Conservation (phyloP, 2,113 vertebrate genomes). For the Ochotona curzoniae region DNA sequence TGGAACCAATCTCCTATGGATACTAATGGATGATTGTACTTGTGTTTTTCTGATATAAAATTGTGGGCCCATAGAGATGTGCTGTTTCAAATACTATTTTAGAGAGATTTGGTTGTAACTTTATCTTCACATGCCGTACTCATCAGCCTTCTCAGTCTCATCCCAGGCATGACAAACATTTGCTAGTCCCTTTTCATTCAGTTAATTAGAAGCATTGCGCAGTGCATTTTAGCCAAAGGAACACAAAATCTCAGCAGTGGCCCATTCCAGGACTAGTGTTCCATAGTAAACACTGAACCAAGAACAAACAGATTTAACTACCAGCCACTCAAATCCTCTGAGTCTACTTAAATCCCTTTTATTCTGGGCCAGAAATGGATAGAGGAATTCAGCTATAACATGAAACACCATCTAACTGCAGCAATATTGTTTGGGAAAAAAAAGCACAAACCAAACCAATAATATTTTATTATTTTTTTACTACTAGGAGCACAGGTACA, state of each 20-base stretch:
- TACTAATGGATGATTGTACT: not conserved
- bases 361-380: not conserved
- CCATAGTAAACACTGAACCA: not conserved
- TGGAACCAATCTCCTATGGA: too few relatives aligned
- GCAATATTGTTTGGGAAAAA: constrained; percentile 33
- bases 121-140: not conserved
- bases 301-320: not conserved
- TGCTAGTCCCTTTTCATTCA: not conserved
- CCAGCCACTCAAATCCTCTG: not conserved
- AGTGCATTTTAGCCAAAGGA: not conserved
- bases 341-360: constrained; percentile 1
- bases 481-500: not conserved
- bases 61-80: not conserved
- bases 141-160: not conserved
- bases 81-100: not conserved
- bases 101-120: not conserved
- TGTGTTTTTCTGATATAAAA: not conserved
- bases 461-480: constrained; percentile 43
- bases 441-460: constrained; percentile 1
- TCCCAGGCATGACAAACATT: not conserved
- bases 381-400: constrained; percentile 44
- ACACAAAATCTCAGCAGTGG: not conserved
- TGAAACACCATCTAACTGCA: constrained; percentile 23
- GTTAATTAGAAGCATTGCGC: not conserved
- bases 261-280: not conserved